Percentiles rank a stretch among this genome's conserved stretches.
Evolutionary conservation across 2,113 vertebrate species (phyloP).

Genomic region (Salminus brasiliensis): DNA sequence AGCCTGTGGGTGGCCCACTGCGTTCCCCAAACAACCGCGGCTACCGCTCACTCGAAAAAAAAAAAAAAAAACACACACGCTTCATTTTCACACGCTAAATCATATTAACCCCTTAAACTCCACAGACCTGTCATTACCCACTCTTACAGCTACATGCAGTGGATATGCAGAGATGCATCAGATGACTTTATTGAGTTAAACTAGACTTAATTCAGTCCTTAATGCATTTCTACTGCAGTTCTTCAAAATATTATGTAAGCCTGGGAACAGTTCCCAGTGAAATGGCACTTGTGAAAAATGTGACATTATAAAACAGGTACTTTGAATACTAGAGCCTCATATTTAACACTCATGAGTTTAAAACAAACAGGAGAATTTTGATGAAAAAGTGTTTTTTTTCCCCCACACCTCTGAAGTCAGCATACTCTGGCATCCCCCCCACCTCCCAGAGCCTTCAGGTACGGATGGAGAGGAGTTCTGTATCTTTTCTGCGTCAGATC

Average conservation of each 20-base stretch:
- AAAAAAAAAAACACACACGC: slow-evolving; percentile 23
- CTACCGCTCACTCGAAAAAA: neutral
- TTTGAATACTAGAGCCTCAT: neutral
- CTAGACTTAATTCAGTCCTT: neutral
- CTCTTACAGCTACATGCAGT: neutral
- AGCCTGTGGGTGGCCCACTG: slow-evolving; percentile 64
- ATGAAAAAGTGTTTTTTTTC: neutral
- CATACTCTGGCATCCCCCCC: neutral
- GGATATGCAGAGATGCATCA: too few species aligned
- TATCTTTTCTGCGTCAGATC: slow-evolving; percentile 58
- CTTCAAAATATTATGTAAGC: neutral
- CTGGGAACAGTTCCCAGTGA: neutral
- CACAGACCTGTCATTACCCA: neutral
- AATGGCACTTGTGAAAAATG: neutral
- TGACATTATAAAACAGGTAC: neutral
- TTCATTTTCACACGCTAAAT: slow-evolving; percentile 35
- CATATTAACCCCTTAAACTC: slow-evolving; percentile 20
- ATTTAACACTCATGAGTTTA: neutral
- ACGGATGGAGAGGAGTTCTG: slow-evolving; percentile 31
- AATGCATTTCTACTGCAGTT: neutral
- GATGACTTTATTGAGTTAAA: neutral
- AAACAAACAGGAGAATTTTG: neutral
- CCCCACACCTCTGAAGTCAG: slow-evolving; percentile 2
- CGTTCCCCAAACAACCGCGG: slow-evolving; percentile 53
- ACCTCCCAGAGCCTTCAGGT: neutral